These are phyloP conservation scores for Bombus breviceps DNA, from an alignment of 1,140 invertebrate genomes.

Conservation along the genomic window DNA sequence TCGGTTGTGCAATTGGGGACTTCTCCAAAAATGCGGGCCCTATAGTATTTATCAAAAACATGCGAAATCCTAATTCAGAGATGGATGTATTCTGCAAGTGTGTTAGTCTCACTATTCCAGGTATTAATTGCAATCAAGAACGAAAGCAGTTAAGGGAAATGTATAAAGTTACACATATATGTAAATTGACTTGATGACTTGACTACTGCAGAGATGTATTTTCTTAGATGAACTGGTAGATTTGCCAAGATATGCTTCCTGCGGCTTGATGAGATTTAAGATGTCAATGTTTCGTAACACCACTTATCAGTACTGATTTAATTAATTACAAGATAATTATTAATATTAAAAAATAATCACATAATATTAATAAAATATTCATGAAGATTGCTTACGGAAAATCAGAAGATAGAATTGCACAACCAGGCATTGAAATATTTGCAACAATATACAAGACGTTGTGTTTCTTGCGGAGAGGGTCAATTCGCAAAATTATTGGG, in stretches of 20 bases:
- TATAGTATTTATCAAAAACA: constrained; percentile 75
- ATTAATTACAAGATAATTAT: background rate
- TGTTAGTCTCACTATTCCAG: constrained; percentile 56
- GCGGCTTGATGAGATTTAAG: constrained; percentile 84
- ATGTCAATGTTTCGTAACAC: constrained; percentile 83
- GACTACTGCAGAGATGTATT: constrained; percentile 17
- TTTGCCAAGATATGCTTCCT: constrained; percentile 85
- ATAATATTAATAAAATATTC: background rate
- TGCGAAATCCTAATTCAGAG: constrained; percentile 62
- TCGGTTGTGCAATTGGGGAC: constrained; percentile 84
- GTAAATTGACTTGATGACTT: background rate
- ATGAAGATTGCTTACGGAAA: constrained; percentile 84
- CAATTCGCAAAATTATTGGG: constrained; percentile 83
- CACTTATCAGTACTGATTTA: constrained; percentile 80
- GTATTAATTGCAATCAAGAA: constrained; percentile 49
- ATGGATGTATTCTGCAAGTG: constrained; percentile 72
- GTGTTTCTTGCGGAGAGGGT: constrained; percentile 82
- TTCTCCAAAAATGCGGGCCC: constrained; percentile 78
- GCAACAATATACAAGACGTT: constrained; percentile 83
- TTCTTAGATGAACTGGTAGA: constrained; percentile 74
- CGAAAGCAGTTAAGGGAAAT: background rate
- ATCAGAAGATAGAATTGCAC: constrained; percentile 86
- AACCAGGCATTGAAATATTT: constrained; percentile 83
- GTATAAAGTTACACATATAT: background rate
- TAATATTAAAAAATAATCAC: background rate